Conservation (phyloP, 2,888 invertebrate genomes). For the Cerastis rubricosa region DNA sequence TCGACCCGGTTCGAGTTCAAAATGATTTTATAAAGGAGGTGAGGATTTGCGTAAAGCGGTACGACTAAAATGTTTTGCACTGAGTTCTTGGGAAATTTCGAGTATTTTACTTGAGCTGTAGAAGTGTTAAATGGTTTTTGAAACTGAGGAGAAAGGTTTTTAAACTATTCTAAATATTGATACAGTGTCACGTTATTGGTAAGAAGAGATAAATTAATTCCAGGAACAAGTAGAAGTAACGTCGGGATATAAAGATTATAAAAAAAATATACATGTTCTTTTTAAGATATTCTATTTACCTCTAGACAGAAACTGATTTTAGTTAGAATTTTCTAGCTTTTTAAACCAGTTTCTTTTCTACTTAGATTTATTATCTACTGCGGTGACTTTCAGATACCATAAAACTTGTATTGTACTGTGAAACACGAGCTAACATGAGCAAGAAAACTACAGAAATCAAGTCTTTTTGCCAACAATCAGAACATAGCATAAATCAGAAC, state of each 20-base stretch:
- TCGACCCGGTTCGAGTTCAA: slow-evolving; percentile 44
- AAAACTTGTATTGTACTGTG: not conserved
- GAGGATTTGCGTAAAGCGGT: slow-evolving; percentile 39
- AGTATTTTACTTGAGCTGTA: not conserved
- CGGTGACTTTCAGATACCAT: slow-evolving; percentile 7
- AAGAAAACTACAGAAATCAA: not conserved
- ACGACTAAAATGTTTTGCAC: slow-evolving; percentile 34
- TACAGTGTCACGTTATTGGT: not conserved
- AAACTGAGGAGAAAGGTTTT: not conserved
- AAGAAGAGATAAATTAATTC: not conserved
- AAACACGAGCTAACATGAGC: not conserved
- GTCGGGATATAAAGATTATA: not conserved
- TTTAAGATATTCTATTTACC: too few species aligned
- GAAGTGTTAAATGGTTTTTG: not conserved
- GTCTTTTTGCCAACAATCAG: not conserved
- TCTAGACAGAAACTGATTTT: too few species aligned
- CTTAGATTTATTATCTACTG: not conserved
- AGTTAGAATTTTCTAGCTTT: not conserved
- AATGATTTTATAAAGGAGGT: slow-evolving; percentile 50
- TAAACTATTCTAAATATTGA: not conserved
- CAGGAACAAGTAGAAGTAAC: not conserved
- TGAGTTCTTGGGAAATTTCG: slow-evolving; percentile 15
- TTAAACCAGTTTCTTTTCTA: slow-evolving; percentile 5
- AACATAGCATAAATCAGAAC: slow-evolving; percentile 30
- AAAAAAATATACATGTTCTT: too few species aligned